These are phyloP conservation scores for Sanderia malayensis DNA, from an alignment of 30 jellyfish, hydroid and myxozoan genomes.

Conservation along the genomic window DNA sequence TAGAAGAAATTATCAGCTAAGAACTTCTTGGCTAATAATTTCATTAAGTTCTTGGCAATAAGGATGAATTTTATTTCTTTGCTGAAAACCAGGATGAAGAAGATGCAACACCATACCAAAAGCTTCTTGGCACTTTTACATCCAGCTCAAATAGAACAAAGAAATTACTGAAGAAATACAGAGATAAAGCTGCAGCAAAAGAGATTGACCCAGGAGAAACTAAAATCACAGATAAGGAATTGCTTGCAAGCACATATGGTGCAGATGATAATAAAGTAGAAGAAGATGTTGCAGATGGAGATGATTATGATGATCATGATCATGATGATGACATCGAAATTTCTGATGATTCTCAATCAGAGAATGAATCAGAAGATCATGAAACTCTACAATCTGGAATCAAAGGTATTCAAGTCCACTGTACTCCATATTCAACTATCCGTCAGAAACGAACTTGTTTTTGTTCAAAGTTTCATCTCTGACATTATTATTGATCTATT, in stretches of 20 bases:
- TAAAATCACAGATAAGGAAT: not conserved
- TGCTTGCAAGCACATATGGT: not conserved
- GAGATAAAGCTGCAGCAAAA: not conserved
- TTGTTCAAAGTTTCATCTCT: not conserved
- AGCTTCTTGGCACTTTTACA: slow-evolving; percentile 20
- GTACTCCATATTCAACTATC: no score
- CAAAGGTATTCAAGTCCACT: no score
- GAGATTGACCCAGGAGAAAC: not conserved
- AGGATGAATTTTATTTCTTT: not conserved
- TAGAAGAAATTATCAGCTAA: no score
- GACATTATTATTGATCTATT: not conserved
- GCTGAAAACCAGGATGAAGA: not conserved
- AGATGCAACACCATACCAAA: slow-evolving; percentile 39
- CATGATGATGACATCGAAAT: not conserved
- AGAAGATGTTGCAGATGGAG: not conserved
- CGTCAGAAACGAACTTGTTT: no score
- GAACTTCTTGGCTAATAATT: no score
- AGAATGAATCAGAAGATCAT: not conserved
- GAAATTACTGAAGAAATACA: not conserved
- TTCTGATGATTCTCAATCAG: not conserved
- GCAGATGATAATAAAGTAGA: slow-evolving; percentile 2
- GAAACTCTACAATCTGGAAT: not conserved
- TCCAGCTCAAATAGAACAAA: not conserved
- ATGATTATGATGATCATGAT: not conserved
- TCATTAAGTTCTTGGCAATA: no score